Evolutionary conservation across 2,797 vertebrate species (phyloP), one percentile per base, ranked within the genome.

Genomic region (Oryzias dopingdopingensis): DNA sequence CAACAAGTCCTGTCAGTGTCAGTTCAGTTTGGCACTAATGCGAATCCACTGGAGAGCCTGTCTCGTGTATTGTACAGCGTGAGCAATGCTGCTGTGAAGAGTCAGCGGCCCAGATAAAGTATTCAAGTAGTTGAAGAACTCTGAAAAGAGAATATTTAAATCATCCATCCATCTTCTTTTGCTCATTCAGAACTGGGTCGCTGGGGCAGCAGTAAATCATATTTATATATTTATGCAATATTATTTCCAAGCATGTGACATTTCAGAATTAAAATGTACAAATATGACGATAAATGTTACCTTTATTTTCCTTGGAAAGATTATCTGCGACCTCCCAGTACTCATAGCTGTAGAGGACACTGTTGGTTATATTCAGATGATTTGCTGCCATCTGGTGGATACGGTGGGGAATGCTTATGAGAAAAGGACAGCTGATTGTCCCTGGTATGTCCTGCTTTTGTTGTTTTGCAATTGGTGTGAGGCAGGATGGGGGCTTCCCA

Each of bases 351-450:
- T 98, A 98, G 62, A 99, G 92, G 76, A 98, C 96, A 86, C 96
- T 96, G 89, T 98, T 99, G 86, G 97, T 99, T 80, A 99, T 98
- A 89, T 95, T 98, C 70, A 98, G 92, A 6, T 99, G 97, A 59
- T 97, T 99, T 89, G 96, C 96, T 6, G 97, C 96, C 96, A 99
- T 98, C 94, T 99, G 97, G 88, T 99, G 97, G 90, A 99, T 98
- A 42, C 96, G 94, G 48, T 98, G 95, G 0, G 97, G 97, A 85
- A 99, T 99, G 94, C 92, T 98, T 81, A 99, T 93, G 58, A 94
- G 92, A 47, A 93, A 92, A 0, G 93, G 87, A n/a, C 94, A 71
- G 51, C 84, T 68, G 59, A 83, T 87, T 83, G 87, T 90, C 79
- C 90, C 90, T 14, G 93, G 93, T 80, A 93, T 93, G 68, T 92